Evolutionary conservation across 2,797 vertebrate species (phyloP).

Genomic region (Poeciliopsis presidionis): DNA sequence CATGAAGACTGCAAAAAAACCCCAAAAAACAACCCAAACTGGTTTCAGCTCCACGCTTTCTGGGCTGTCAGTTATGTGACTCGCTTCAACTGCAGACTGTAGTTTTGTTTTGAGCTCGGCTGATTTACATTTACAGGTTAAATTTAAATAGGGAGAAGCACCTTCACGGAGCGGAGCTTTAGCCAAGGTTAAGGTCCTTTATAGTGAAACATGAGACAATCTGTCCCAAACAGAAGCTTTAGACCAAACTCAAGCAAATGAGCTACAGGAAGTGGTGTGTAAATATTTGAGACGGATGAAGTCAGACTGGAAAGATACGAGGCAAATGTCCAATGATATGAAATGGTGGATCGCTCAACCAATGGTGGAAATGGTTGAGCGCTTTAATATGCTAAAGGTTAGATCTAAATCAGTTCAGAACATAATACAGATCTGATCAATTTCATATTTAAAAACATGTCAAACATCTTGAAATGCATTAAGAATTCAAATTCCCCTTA

Average conservation of each 20-base stretch:
- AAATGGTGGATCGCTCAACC: too few species aligned
- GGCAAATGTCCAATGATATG: neutral
- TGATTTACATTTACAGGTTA: too few species aligned
- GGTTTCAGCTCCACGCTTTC: too few species aligned
- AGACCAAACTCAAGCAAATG: neutral
- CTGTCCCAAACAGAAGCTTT: neutral
- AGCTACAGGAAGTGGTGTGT: neutral
- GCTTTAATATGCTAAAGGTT: neutral
- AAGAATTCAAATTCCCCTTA: neutral
- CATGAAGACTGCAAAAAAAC: neutral
- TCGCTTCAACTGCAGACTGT: too few species aligned
- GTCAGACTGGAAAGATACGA: neutral
- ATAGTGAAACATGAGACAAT: neutral
- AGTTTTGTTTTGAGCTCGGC: too few species aligned
- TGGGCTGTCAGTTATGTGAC: too few species aligned
- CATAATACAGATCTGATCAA: neutral
- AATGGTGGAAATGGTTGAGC: neutral
- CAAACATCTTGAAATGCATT: neutral
- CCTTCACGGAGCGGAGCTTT: neutral
- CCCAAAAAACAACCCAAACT: too few species aligned
- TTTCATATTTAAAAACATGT: neutral
- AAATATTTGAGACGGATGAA: neutral
- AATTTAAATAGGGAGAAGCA: too few species aligned
- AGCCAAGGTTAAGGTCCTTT: neutral
- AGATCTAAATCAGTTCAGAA: neutral